Evolutionary conservation across 2,797 vertebrate genomes (phyloP), one percentile per base, ranked within the genome.

Genomic region (Borostomias antarcticus): DNA sequence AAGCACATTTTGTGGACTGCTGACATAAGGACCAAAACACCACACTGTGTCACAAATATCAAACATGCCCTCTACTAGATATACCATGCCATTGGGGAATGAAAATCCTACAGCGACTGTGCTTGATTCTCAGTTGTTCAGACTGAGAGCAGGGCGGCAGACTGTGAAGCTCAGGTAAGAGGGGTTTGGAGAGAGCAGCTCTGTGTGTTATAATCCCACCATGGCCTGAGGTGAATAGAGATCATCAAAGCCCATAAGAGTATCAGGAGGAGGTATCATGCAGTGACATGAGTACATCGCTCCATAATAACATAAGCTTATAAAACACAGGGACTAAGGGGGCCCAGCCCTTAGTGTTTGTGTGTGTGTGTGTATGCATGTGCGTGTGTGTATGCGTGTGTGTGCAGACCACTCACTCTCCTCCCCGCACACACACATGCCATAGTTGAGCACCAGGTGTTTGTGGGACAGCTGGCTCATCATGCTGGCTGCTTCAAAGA

Each of bases 401-500:
- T 19, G 64, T 2, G 23, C 9, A 15, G 1, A 45, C 15, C 52
- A 96, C 97, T 96, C 89, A 99, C 98, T 95, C 58, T 99, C 96
- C 28, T 99, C 97, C 73, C 95, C 94, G 47, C 94, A 98, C 61
- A 99, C 97, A 30, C 97, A 98, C 57, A 99, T 94, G 11, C 98
- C 97, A 28, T 99, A 98, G 89, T 95, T 98, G 62, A 98, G 92
- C 78, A 98, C 91, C 83, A 99, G 86, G 83, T 99, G 96, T 79
- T 97, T 98, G 73, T 98, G 95, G 72, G 96, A 98, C 78, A 99
- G 92, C 84, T 99, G 96, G 81, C 95, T 99, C 96, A 99, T 98
- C 96, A 99, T 98, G 86, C 98, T 98, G 80, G 96, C 97, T n/a
- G 98, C 96, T 88, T 99, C 97, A 86, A 97, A 98, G 87, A 99